A percentile compares a stretch with the other conserved stretches of the same genome.
Evolutionary conservation across 1,140 invertebrate species (phyloP).

Genomic region (Dreissena polymorpha): DNA sequence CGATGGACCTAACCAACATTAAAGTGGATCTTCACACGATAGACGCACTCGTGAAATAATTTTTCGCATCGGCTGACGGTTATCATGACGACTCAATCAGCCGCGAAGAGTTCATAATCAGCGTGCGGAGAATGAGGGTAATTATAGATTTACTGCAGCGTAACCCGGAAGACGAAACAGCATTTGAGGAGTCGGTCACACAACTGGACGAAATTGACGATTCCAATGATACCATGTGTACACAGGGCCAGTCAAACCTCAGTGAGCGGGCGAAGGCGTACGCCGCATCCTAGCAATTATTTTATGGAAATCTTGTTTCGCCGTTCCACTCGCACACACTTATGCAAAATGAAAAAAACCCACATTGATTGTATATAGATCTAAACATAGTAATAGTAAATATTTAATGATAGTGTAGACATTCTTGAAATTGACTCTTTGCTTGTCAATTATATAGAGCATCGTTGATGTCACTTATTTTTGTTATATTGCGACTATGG

Average conservation of each 20-base stretch:
- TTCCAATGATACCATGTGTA: not conserved
- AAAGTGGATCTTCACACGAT: slow-evolving; percentile 16
- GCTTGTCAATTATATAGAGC: too few relatives aligned
- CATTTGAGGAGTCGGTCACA: slow-evolving; percentile 1
- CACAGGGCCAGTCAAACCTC: not conserved
- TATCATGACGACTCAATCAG: slow-evolving; percentile 59
- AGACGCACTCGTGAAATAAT: slow-evolving; percentile 35
- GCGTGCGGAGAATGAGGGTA: slow-evolving; percentile 39
- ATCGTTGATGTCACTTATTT: too few relatives aligned
- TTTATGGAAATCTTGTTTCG: too few relatives aligned
- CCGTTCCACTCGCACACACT: too few relatives aligned
- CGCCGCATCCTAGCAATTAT: too few relatives aligned
- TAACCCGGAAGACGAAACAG: slow-evolving; percentile 47
- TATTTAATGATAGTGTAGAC: too few relatives aligned
- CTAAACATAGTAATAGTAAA: too few relatives aligned
- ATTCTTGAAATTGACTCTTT: too few relatives aligned
- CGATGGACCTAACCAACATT: slow-evolving; percentile 25
- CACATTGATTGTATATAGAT: too few relatives aligned
- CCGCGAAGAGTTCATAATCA: slow-evolving; percentile 53
- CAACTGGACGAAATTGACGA: slow-evolving; percentile 18
- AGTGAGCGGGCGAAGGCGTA: not conserved
- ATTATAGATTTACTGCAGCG: slow-evolving; percentile 58
- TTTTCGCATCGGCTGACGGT: slow-evolving; percentile 54
- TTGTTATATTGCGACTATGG: too few relatives aligned
- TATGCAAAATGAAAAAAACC: too few relatives aligned